Evolutionary conservation across 2,797 vertebrate species (phyloP).

Genomic region (Phrynocephalus forsythii): DNA sequence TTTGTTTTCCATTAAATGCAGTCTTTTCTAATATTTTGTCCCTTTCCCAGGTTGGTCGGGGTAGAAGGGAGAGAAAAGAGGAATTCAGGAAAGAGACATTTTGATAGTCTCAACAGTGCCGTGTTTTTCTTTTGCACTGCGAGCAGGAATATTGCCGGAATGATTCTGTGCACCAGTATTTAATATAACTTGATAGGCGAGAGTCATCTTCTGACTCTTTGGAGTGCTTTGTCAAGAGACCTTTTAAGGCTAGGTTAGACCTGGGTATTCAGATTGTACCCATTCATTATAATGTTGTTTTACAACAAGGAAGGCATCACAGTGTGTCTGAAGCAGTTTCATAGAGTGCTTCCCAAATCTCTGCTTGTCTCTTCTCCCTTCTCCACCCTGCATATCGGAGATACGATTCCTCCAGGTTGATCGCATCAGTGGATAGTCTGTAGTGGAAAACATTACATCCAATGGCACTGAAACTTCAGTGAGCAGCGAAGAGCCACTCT

Average conservation of each 20-base stretch:
- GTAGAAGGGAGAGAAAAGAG: not conserved
- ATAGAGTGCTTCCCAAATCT: not conserved
- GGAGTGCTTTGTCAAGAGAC: not conserved
- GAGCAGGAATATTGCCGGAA: slow-evolving; percentile 34
- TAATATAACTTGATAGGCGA: slow-evolving; percentile 10
- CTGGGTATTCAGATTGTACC: not conserved
- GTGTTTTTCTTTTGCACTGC: slow-evolving; percentile 19
- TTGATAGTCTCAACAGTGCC: slow-evolving; percentile 40
- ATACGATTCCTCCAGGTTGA: not conserved
- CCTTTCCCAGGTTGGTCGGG: not conserved
- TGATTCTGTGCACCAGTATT: slow-evolving; percentile 18
- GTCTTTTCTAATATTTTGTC: slow-evolving; percentile 29
- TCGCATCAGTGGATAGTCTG: not conserved
- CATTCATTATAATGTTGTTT: not conserved
- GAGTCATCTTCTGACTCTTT: not conserved
- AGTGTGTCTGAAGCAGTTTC: not conserved
- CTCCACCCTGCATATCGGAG: not conserved
- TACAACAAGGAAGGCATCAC: not conserved
- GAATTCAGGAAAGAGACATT: slow-evolving; percentile 33
- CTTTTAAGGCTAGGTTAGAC: not conserved
- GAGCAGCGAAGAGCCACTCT: not conserved
- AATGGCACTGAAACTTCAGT: not conserved
- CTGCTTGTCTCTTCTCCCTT: not conserved
- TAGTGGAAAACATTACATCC: too few species aligned
- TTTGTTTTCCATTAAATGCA: slow-evolving; percentile 10